phyloP scores from a whole-genome alignment of 2,113 vertebrate genomes.

The Diglossa brunneiventris region DNA sequence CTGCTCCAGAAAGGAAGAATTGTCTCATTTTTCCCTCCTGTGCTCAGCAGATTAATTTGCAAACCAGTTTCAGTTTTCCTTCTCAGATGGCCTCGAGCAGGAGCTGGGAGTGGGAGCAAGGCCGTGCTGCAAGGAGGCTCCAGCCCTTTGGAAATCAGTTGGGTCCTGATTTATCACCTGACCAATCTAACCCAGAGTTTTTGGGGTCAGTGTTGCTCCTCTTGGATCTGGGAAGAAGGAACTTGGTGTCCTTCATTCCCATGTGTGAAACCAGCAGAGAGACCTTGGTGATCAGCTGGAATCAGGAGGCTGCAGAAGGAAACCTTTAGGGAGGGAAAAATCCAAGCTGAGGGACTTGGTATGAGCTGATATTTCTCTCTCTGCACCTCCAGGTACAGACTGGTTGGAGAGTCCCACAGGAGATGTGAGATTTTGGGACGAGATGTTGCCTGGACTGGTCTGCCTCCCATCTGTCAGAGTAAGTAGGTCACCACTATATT shows the following conservation, averaged over 20 bases:
- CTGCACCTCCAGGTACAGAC: background rate
- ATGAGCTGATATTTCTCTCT: background rate
- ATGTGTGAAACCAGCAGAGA: background rate
- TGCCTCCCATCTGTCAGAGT: conserved; percentile 33
- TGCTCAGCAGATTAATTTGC: background rate
- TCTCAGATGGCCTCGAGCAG: background rate
- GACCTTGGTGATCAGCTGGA: background rate
- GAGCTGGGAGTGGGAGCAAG: background rate
- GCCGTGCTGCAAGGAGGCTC: background rate
- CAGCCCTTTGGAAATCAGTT: background rate
- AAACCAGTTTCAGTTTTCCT: background rate
- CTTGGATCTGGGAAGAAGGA: background rate
- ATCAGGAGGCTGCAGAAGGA: background rate
- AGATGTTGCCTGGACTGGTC: conserved; percentile 15
- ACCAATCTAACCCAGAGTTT: background rate
- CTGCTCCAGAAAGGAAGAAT: background rate
- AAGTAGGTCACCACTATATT: background rate
- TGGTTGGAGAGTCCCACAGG: conserved; percentile 22
- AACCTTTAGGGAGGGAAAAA: background rate
- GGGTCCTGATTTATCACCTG: background rate
- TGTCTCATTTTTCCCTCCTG: background rate
- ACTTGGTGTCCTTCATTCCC: background rate
- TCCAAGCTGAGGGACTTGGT: background rate
- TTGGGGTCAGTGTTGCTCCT: background rate
- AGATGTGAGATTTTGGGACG: background rate